Evolutionary conservation across 2,113 vertebrate genomes (phyloP).

Genomic region (Equus przewalskii): DNA sequence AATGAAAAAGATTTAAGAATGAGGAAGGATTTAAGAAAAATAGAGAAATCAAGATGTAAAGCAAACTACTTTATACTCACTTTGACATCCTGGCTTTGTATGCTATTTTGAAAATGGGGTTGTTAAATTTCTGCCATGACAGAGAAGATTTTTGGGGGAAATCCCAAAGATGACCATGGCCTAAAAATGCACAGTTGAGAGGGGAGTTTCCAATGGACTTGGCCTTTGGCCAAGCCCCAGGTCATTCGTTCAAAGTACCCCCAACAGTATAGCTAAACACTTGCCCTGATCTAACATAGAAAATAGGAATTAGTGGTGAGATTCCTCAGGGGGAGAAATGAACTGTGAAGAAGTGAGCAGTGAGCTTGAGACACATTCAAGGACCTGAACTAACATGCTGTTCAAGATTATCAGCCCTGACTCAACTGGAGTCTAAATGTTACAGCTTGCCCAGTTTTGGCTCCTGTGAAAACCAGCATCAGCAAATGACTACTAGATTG

Average conservation of each 20-base stretch:
- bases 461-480: slow-evolving; percentile 18
- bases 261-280: neutral
- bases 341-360: neutral
- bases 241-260: slow-evolving; percentile 55
- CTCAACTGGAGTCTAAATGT: slow-evolving; percentile 41
- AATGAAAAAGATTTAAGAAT: slow-evolving; percentile 65
- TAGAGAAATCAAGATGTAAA: slow-evolving; percentile 68
- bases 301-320: neutral
- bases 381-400: neutral
- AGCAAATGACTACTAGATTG: slow-evolving; percentile 22
- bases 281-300: slow-evolving; percentile 1
- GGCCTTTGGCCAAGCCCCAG: slow-evolving; percentile 55
- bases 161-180: slow-evolving; percentile 78
- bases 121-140: slow-evolving; percentile 71
- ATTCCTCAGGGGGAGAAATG: neutral
- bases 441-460: slow-evolving; percentile 17
- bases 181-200: slow-evolving; percentile 76
- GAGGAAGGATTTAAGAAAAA: slow-evolving; percentile 69
- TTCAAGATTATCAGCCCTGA: neutral
- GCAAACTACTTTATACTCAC: slow-evolving; percentile 33
- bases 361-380: slow-evolving; percentile 36
- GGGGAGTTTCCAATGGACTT: slow-evolving; percentile 80
- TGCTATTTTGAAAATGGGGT: slow-evolving; percentile 41
- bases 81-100: slow-evolving; percentile 54
- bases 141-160: slow-evolving; percentile 75